A percentile compares a stretch with the other conserved stretches of the same genome.
Conservation (phyloP, 2,888 invertebrate species). For the Schizotus pectinicornis region DNA sequence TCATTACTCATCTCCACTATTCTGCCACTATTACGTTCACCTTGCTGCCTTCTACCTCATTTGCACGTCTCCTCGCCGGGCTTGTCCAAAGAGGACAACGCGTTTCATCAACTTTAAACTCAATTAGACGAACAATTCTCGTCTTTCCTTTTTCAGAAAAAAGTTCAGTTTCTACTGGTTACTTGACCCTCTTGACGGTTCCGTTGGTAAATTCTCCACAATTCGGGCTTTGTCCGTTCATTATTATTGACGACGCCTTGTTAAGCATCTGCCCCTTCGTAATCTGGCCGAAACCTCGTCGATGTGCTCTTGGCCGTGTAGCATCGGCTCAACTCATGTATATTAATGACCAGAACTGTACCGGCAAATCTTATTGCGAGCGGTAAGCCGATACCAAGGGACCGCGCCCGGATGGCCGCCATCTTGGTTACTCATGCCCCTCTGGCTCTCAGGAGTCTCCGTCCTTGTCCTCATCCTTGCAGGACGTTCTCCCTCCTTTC, state of each 20-base stretch:
- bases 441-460: constrained; percentile 43
- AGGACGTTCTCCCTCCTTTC: constrained; percentile 34
- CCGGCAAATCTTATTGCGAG: constrained; percentile 59
- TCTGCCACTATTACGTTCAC: constrained; percentile 42
- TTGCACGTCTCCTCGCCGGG: neutral
- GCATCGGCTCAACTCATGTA: constrained; percentile 53
- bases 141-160: no score
- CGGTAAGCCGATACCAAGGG: constrained; percentile 58
- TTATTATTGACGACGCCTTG: constrained; percentile 20
- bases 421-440: constrained; percentile 53
- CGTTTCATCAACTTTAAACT: neutral
- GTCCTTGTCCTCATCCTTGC: constrained; percentile 47
- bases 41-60: constrained; percentile 26
- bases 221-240: neutral
- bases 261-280: constrained; percentile 7
- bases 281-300: constrained; percentile 28
- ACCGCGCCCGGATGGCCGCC: constrained; percentile 55
- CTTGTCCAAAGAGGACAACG: neutral
- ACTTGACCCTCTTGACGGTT: no score
- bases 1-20: constrained; percentile 55
- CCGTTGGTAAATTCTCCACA: neutral
- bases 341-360: constrained; percentile 58
- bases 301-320: constrained; percentile 23
- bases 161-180: neutral
- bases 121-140: neutral